Conservation (phyloP, 2,113 vertebrate species). For the Hippocampus comes region DNA sequence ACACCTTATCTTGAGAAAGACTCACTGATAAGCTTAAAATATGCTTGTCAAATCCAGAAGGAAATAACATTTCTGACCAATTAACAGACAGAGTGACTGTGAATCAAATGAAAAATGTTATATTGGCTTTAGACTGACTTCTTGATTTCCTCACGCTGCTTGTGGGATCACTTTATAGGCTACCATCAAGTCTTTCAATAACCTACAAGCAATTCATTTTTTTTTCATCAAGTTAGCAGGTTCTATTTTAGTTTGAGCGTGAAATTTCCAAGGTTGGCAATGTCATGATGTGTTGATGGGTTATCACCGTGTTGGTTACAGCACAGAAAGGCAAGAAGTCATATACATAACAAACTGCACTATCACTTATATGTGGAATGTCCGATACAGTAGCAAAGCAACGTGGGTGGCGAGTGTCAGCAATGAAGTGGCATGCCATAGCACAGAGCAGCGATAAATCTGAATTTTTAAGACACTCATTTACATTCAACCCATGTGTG, state of each 20-base stretch:
- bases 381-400: constrained; percentile 1
- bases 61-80: background rate
- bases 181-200: background rate
- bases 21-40: background rate
- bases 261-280: background rate
- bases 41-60: background rate
- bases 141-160: background rate
- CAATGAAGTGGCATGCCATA: constrained; percentile 22
- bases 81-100: background rate
- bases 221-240: constrained; percentile 7
- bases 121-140: background rate
- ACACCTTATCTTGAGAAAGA: background rate
- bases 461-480: constrained; percentile 7
- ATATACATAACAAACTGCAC: constrained; percentile 10
- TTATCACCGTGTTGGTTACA: constrained; percentile 39
- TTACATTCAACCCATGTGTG: background rate
- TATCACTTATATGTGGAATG: constrained; percentile 12
- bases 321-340: constrained; percentile 25
- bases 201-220: constrained; percentile 28
- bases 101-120: background rate
- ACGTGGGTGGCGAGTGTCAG: constrained; percentile 48
- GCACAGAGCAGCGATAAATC: constrained; percentile 20
- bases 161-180: background rate
- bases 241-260: constrained; percentile 32
- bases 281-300: constrained; percentile 37